These are phyloP conservation scores for Alca torda DNA, from an alignment of 2,797 vertebrate species.

Conservation along the genomic window DNA sequence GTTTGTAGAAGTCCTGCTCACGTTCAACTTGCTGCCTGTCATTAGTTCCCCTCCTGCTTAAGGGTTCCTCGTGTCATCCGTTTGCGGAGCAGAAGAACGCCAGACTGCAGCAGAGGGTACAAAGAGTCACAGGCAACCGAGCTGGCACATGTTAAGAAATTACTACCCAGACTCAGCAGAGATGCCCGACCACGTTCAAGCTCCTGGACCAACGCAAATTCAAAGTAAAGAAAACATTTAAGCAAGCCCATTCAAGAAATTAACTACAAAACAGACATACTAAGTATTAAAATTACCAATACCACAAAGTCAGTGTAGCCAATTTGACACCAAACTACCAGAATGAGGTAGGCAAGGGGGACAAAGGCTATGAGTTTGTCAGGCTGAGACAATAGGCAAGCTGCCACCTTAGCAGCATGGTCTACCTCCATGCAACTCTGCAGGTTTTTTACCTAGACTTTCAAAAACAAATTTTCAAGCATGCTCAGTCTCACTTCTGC, in stretches of 20 bases:
- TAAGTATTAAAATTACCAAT: not conserved
- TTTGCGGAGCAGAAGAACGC: rapidly evolving
- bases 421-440: not conserved
- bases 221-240: not conserved
- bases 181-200: not conserved
- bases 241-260: not conserved
- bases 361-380: not conserved
- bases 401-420: not conserved
- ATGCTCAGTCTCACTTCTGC: not conserved
- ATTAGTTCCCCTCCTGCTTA: not conserved
- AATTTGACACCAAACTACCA: not conserved
- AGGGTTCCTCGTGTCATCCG: not conserved
- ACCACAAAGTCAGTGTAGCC: not conserved
- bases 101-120: not conserved
- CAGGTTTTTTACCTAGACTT: not conserved
- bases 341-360: not conserved
- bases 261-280: not conserved
- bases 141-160: rapidly evolving
- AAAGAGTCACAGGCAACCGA: rapidly evolving
- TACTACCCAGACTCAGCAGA: not conserved
- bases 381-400: not conserved
- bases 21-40: not conserved
- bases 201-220: not conserved
- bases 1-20: not conserved
- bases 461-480: not conserved